Percentiles rank a stretch among this genome's conserved stretches.
Conservation (phyloP, 2,113 vertebrate species). For the Tylochromis polylepis region DNA sequence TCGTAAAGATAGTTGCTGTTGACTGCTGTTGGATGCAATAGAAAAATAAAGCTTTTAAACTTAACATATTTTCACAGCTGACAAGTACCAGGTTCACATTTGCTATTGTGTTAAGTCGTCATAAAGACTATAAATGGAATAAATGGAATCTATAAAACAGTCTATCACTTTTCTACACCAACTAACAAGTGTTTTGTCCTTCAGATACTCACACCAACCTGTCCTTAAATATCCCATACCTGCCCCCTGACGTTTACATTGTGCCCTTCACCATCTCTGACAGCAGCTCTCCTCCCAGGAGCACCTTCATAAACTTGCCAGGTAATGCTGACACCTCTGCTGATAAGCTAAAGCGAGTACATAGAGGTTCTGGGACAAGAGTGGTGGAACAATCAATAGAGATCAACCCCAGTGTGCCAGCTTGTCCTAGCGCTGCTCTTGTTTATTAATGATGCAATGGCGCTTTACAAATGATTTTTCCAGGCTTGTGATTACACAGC, state of each 20-base stretch:
- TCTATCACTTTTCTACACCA: not conserved
- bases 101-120: not conserved
- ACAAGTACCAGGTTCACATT: not conserved
- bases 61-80: not conserved
- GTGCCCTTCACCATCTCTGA: constrained; percentile 78
- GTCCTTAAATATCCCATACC: constrained; percentile 74
- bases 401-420: constrained; percentile 12
- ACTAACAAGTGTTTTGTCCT: not conserved
- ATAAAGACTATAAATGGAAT: not conserved
- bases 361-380: not conserved
- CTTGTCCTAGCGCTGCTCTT: not conserved
- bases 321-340: constrained; percentile 58
- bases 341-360: not conserved
- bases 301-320: constrained; percentile 75
- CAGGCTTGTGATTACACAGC: constrained; percentile 8
- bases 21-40: not conserved
- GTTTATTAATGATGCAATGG: constrained; percentile 26
- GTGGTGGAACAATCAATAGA: constrained; percentile 31
- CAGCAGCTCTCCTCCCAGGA: constrained; percentile 70
- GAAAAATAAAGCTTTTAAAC: not conserved
- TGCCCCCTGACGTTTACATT: constrained; percentile 75
- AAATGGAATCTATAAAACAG: not conserved
- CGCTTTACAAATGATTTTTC: constrained; percentile 42
- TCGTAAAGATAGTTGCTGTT: not conserved
- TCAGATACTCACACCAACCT: constrained; percentile 80